Percentiles rank a stretch among this genome's conserved stretches.
These are phyloP conservation scores for Scolopax bukidnonensis DNA, from an alignment of 2,797 vertebrate genomes.

Conservation along the genomic window DNA sequence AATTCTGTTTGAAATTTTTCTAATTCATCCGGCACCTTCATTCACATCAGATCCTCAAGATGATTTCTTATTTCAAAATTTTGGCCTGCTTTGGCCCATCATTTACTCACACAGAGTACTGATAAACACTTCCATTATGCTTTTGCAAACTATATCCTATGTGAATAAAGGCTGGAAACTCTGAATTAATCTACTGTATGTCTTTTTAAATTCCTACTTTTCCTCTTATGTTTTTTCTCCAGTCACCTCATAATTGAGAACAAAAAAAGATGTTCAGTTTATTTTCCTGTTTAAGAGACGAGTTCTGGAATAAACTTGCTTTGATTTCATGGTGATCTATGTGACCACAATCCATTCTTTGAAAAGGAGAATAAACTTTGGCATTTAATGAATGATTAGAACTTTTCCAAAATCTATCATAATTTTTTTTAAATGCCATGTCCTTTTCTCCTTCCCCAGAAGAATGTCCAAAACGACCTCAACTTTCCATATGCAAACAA, in stretches of 20 bases:
- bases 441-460: not conserved
- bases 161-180: not conserved
- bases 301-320: conserved; percentile 36
- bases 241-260: conserved; percentile 19
- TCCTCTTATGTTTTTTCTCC: not conserved
- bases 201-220: not conserved
- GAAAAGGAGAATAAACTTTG: conserved; percentile 66
- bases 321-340: conserved; percentile 57
- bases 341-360: conserved; percentile 50
- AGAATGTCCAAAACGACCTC: not conserved
- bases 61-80: not conserved
- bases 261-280: not conserved
- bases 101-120: not conserved
- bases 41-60: not conserved
- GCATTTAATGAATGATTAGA: conserved; percentile 19
- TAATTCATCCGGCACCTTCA: not conserved
- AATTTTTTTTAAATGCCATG: not conserved
- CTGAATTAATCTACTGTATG: not conserved
- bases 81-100: not conserved
- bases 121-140: not conserved
- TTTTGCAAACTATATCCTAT: not conserved
- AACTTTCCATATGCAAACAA: not conserved
- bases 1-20: not conserved
- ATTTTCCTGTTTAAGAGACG: conserved; percentile 18
- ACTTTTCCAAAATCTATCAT: not conserved